Percentiles rank a stretch among this genome's conserved stretches.
Evolutionary conservation across 2,888 invertebrate species (phyloP).

Genomic region (Psylliodes chrysocephalus): DNA sequence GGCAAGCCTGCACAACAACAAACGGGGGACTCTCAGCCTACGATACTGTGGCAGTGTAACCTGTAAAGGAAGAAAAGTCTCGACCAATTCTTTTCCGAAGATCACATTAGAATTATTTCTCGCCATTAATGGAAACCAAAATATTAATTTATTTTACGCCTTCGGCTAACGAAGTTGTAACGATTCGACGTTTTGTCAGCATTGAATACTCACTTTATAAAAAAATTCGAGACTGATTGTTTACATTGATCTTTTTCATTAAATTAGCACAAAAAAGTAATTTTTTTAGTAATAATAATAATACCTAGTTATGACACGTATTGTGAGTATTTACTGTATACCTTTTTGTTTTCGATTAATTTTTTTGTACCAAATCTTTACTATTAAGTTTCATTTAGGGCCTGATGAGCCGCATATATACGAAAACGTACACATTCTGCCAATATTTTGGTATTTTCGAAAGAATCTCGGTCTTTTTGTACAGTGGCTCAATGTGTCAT

Average conservation of each 20-base stretch:
- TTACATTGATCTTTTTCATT: constrained; percentile 26
- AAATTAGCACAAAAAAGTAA: constrained; percentile 39
- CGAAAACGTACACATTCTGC: constrained; percentile 61
- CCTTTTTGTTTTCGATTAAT: constrained; percentile 28
- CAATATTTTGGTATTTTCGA: constrained; percentile 47
- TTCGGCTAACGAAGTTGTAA: constrained; percentile 22
- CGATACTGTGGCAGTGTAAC: constrained; percentile 99
- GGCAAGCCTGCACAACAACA: constrained; percentile 80
- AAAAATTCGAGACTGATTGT: constrained; percentile 50
- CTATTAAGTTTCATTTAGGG: constrained; percentile 50
- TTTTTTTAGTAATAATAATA: constrained; percentile 27
- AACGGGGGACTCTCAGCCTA: constrained; percentile 95
- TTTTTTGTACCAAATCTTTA: constrained; percentile 54
- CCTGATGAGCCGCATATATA: constrained; percentile 52
- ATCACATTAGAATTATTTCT: constrained; percentile 32
- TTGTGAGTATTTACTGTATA: constrained; percentile 49
- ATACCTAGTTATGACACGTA: constrained; percentile 2
- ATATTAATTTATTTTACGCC: constrained; percentile 22
- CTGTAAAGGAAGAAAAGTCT: constrained; percentile 70
- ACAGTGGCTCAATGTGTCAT: constrained; percentile 65
- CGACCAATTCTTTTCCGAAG: constrained; percentile 16
- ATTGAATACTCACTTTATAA: constrained; percentile 53
- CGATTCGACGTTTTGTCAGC: constrained; percentile 43
- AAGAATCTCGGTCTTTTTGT: constrained; percentile 48
- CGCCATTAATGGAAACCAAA: constrained; percentile 36